Base-by-base conservation (phyloP, 1,140 invertebrate species). In the Zaprionus nigranus region DNA sequence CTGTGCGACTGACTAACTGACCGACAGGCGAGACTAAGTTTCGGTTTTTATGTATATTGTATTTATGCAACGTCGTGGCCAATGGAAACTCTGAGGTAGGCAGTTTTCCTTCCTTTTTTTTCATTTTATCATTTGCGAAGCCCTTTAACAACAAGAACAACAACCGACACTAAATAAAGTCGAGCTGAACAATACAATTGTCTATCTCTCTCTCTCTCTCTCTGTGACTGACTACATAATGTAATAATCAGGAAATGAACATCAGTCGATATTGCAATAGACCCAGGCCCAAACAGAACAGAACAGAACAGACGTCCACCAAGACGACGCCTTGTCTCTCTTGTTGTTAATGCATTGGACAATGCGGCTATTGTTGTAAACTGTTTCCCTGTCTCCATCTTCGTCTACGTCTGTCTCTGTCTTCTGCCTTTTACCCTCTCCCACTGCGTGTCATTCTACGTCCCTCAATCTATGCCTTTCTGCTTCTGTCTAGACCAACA, bases 191-290 rank as follows among this genome's bases (percentile, higher is more conserved):
- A 64, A 65, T 74, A 68, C 56, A 75, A 80, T 77, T 51, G 46
- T 26, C 26, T 71, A 4, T 38, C 12, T 38, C 12, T 15, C 4
- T 38, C 36, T 38, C 3, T 38, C 36, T 15, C 36, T 36, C 2
- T 12, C 11, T 36, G 38, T 65, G 71, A 83, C 78, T 75, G 82
- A 82, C 71, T 75, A 79, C 73, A 70, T 69, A 82, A 82, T 75
- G 59, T 80, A 81, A 77, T 84, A 83, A 84, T 83, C 81, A 83
- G 81, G 81, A 83, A 83, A 62, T 71, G 60, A 84, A 84, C 63
- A 75, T 69, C 81, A 72, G 72, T 59, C 66, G 65, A 75, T 75
- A 70, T 69, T 69, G 76, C 70, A 82, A 79, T 65, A 79, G 75
- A 53, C 81, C 77, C 81, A 84, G 22, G 15, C 20, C 22, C 24